Percentiles rank a stretch among this genome's conserved stretches.
phyloP scores from a whole-genome alignment of 2,888 invertebrate genomes.

The Ptycholaimellus sp. region DNA sequence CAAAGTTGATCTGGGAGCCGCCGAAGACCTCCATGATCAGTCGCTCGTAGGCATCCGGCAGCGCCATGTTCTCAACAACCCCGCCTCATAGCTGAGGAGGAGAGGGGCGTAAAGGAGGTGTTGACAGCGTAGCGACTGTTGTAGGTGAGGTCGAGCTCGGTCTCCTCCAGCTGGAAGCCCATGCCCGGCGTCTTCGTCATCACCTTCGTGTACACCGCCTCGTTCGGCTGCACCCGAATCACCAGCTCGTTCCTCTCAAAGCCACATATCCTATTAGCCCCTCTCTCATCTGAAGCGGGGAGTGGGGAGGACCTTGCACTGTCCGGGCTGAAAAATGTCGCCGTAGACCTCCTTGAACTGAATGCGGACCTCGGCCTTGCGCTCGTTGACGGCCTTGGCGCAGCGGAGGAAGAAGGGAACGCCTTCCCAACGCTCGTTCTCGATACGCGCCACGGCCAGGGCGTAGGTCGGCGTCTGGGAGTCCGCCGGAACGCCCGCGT shows the following conservation, averaged over 20 bases:
- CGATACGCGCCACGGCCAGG: conserved; percentile 54
- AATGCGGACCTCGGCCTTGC: conserved; percentile 82
- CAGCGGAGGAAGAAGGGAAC: conserved; percentile 82
- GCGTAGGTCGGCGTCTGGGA: conserved; percentile 84
- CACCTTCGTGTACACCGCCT: conserved; percentile 81
- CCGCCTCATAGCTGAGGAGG: background rate
- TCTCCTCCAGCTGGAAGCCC: conserved; percentile 80
- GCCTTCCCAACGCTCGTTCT: conserved; percentile 89
- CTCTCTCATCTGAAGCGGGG: background rate
- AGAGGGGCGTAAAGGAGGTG: background rate
- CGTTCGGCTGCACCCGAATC: conserved; percentile 76
- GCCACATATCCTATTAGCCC: conserved; percentile 3
- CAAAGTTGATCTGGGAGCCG: conserved; percentile 94
- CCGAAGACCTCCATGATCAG: conserved; percentile 83
- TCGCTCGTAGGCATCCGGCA: conserved; percentile 88
- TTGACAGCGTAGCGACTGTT: conserved; percentile 60
- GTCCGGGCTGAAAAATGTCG: conserved; percentile 69
- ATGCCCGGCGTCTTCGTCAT: conserved; percentile 94
- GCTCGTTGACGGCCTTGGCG: conserved; percentile 78
- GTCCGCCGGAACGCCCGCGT: conserved; percentile 56
- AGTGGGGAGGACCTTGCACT: conserved; percentile 40
- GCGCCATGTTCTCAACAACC: conserved; percentile 35
- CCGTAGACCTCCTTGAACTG: conserved; percentile 68
- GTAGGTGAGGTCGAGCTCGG: conserved; percentile 75
- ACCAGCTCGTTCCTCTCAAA: conserved; percentile 78